phyloP scores from a whole-genome alignment of 1,140 invertebrate species.

The Drosophila parvula region DNA sequence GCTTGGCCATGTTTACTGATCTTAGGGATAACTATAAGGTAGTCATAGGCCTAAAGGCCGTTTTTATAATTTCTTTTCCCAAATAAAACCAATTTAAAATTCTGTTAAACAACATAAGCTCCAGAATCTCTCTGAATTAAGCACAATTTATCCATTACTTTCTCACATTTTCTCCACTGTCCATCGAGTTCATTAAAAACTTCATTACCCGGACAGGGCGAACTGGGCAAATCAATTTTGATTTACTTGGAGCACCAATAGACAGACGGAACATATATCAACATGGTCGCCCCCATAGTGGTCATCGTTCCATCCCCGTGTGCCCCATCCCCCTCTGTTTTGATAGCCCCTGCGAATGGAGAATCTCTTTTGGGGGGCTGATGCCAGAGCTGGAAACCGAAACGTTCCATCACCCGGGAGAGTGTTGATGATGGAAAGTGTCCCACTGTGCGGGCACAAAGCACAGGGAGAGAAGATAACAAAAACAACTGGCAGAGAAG shows the following conservation, averaged over 20 bases:
- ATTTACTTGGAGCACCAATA: slow-evolving; percentile 62
- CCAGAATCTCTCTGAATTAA: background rate
- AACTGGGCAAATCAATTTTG: slow-evolving; percentile 73
- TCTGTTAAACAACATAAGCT: background rate
- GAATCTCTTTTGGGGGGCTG: slow-evolving; percentile 49
- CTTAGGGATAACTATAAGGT: background rate
- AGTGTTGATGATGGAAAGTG: slow-evolving; percentile 80
- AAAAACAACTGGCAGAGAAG: slow-evolving; percentile 48
- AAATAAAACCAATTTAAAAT: background rate
- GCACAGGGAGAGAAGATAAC: slow-evolving; percentile 38
- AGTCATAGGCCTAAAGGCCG: background rate
- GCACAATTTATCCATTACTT: background rate
- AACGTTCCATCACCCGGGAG: slow-evolving; percentile 72
- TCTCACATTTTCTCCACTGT: slow-evolving; percentile 14
- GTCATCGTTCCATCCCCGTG: slow-evolving; percentile 16
- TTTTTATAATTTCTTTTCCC: background rate
- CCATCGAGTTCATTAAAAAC: slow-evolving; percentile 73
- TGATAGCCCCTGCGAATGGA: slow-evolving; percentile 13
- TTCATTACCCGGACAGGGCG: slow-evolving; percentile 53
- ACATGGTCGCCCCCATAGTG: slow-evolving; percentile 42
- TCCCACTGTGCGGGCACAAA: slow-evolving; percentile 71
- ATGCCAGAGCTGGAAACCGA: slow-evolving; percentile 65
- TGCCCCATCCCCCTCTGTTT: background rate
- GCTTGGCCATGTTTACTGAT: too few relatives aligned
- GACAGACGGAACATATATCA: slow-evolving; percentile 46